Conservation (phyloP, 2,113 vertebrate species). For the Pseudolaguvia tuberculata region DNA sequence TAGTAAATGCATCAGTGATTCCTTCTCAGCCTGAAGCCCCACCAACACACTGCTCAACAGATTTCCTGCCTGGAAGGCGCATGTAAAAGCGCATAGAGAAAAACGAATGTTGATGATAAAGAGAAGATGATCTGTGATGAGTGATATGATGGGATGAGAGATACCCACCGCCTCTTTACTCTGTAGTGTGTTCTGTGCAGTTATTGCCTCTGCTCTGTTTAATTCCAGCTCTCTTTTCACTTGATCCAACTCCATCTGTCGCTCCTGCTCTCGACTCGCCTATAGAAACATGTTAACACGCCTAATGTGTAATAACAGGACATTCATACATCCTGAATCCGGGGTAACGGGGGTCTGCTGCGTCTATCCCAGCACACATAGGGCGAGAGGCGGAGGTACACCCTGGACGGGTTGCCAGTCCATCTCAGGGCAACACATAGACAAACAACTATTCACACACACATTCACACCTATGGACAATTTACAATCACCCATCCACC, state of each 20-base stretch:
- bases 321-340: too few species aligned
- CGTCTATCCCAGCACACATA: too few species aligned
- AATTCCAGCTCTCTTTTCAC: slow-evolving; percentile 64
- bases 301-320: too few species aligned
- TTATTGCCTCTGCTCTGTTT: slow-evolving; percentile 49
- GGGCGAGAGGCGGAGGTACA: too few species aligned
- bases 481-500: too few species aligned
- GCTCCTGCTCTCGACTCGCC: slow-evolving; percentile 60
- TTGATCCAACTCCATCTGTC: slow-evolving; percentile 62
- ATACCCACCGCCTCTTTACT: slow-evolving; percentile 59
- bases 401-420: too few species aligned
- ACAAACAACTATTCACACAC: too few species aligned
- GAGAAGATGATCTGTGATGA: neutral
- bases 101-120: neutral
- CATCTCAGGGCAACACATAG: too few species aligned
- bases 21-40: slow-evolving; percentile 69
- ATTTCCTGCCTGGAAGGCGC: slow-evolving; percentile 58
- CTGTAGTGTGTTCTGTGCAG: slow-evolving; percentile 54
- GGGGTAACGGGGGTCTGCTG: too few species aligned
- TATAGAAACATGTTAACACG: neutral
- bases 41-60: slow-evolving; percentile 65
- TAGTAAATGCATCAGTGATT: slow-evolving; percentile 52
- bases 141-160: neutral
- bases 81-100: neutral
- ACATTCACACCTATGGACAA: too few species aligned